phyloP scores from a whole-genome alignment of 2,797 vertebrate species.

The Todus mexicanus region DNA sequence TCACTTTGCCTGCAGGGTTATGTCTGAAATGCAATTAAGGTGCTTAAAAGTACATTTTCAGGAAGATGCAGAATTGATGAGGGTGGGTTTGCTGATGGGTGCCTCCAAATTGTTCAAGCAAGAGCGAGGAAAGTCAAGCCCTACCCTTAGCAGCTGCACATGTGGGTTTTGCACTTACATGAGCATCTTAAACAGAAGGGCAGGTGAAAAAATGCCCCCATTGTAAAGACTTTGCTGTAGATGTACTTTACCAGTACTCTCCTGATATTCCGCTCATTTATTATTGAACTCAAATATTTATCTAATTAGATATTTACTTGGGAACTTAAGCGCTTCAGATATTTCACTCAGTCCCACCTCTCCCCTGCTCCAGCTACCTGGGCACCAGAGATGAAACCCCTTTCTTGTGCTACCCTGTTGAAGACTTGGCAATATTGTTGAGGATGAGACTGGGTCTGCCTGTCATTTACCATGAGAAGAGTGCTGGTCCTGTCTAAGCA shows the following conservation, averaged over 20 bases:
- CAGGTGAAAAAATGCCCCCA: background rate
- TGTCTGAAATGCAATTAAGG: conserved; percentile 99
- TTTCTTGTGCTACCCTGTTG: background rate
- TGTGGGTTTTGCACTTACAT: background rate
- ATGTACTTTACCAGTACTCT: conserved; percentile 9
- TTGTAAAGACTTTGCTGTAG: background rate
- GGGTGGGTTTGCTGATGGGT: conserved; percentile 79
- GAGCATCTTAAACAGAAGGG: background rate
- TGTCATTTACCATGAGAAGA: background rate
- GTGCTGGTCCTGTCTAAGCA: background rate
- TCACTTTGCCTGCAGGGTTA: conserved; percentile 92
- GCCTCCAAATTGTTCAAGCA: conserved; percentile 75
- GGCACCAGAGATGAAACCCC: background rate
- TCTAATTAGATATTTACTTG: conserved; percentile 50
- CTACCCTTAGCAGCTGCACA: conserved; percentile 2
- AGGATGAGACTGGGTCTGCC: background rate
- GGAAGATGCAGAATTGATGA: conserved; percentile 91
- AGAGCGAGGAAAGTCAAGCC: conserved; percentile 62
- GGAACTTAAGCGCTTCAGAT: conserved; percentile 44
- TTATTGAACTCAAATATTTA: conserved; percentile 59
- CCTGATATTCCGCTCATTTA: conserved; percentile 53
- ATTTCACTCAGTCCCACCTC: background rate
- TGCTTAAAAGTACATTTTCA: conserved; percentile 97
- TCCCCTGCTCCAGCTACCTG: background rate
- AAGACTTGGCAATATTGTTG: background rate